Evolutionary conservation across 2,113 vertebrate genomes (phyloP).

Genomic region (Nycticebus coucang): DNA sequence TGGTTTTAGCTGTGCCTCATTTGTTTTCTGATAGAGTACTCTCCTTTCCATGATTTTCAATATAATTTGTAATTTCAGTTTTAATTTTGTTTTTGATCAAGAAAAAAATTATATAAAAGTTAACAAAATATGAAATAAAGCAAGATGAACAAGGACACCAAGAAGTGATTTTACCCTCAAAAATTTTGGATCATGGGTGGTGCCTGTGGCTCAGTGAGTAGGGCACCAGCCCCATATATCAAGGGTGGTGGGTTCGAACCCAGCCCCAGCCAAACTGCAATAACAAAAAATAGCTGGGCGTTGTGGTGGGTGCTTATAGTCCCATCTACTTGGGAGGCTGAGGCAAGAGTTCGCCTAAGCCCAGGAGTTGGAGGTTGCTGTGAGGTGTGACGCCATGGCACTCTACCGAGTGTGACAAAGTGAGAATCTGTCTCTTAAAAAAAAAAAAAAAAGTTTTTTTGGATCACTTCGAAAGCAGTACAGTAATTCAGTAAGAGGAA

Average conservation of each 20-base stretch:
- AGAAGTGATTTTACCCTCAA: neutral
- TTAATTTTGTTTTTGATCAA: slow-evolving; percentile 27
- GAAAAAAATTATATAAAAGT: neutral
- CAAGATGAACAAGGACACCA: neutral
- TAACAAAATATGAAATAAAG: slow-evolving; percentile 18
- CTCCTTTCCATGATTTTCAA: neutral
- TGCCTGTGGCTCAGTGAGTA: too few species aligned
- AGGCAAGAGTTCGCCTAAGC: too few species aligned
- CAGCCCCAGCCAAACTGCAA: too few species aligned
- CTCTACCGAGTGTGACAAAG: too few species aligned
- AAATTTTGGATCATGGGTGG: neutral
- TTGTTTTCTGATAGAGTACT: neutral
- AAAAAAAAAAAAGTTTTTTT: neutral
- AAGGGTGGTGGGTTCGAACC: too few species aligned
- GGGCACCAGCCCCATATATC: too few species aligned
- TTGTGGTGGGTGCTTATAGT: too few species aligned
- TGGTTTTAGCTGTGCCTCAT: neutral
- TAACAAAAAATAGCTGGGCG: too few species aligned
- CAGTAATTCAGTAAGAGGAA: slow-evolving; percentile 27
- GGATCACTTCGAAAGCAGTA: neutral
- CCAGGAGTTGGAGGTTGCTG: too few species aligned
- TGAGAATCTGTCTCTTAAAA: too few species aligned
- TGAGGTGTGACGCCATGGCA: too few species aligned
- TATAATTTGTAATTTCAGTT: slow-evolving; percentile 39
- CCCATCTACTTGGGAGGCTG: too few species aligned